Evolutionary conservation across 2,797 vertebrate species (phyloP), one percentile per base, ranked within the genome.

Genomic region (Limosa lapponica): DNA sequence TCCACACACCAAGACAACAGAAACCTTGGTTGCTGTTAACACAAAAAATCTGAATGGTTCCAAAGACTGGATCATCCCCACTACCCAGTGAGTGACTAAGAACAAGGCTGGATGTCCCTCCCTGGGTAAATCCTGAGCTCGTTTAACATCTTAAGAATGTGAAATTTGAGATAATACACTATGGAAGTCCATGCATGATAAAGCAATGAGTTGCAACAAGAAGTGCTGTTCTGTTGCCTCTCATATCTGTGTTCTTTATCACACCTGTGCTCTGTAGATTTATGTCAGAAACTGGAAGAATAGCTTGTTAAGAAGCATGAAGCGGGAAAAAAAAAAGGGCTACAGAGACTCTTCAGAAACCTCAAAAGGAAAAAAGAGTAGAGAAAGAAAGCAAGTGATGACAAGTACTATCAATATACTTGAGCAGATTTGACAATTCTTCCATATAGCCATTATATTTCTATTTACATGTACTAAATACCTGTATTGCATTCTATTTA

Each of bases 181-280:
- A 3, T 10, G 41, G 14, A 94, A 82, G 55, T 49, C 43, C 36
- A 49, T 1, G 0, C 39, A 82, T 0, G 0, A 73, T 16, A 72
- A 82, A 32, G 37, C 55, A 61, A 46, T 16, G 5, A 78, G 17
- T 4, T 66, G 16, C 1, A n/a, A 79, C 28, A 86, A 36, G 23
- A 58, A 8, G 11, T 24, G 27, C 24, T 39, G 24, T n/a, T 67
- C 66, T 72, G 27, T 27, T 74, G 24, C 39, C 28, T 46, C 34
- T 79, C 39, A 3, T 37, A n/a, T 36, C 28, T 55, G 16, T 6
- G n/a, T 17, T 80, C 57, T 55, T 82, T 55, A 36, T 36, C 39
- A 32, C 14, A 43, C 8, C 39, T 70, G 16, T 46, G 34, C 20
- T 57, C 25, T 49, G 41, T 32, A 91, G 18, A 64, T 59, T 46